A percentile compares a stretch with the other conserved stretches of the same genome.
Evolutionary conservation across 2,888 invertebrate genomes (phyloP).

Genomic region (Bombylius major): DNA sequence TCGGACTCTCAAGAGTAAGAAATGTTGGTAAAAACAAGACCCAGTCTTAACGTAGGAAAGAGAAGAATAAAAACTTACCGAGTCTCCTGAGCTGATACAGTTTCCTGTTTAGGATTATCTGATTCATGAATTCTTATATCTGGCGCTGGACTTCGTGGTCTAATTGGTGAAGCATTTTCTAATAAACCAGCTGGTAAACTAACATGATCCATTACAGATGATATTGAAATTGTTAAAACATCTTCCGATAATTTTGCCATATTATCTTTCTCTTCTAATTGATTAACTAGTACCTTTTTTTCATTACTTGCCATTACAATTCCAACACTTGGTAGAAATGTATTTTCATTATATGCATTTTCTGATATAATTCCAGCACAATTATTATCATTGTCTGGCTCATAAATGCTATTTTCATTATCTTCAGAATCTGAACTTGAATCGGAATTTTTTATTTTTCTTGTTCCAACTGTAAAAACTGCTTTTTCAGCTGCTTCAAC

Average conservation of each 20-base stretch:
- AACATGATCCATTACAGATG: conserved; percentile 35
- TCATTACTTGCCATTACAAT: conserved; percentile 43
- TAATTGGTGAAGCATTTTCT: conserved; percentile 30
- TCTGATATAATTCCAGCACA: conserved; percentile 18
- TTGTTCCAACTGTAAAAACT: conserved; percentile 24
- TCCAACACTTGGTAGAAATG: conserved; percentile 52
- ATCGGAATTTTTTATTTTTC: conserved; percentile 23
- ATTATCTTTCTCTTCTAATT: conserved; percentile 36
- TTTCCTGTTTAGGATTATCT: conserved; percentile 27
- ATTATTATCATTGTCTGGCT: conserved; percentile 25
- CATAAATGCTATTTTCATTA: conserved; percentile 50
- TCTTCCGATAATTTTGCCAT: conserved; percentile 34
- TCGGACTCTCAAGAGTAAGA: too few species aligned
- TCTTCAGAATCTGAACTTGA: conserved; percentile 50
- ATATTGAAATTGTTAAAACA: conserved; percentile 33
- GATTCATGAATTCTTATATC: conserved; percentile 36
- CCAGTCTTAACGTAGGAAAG: too few species aligned
- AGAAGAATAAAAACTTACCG: conserved; percentile 24
- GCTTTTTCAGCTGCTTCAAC: conserved; percentile 24
- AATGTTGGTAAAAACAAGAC: too few species aligned
- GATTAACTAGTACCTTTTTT: conserved; percentile 18
- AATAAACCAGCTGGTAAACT: conserved; percentile 31
- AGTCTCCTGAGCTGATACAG: conserved; percentile 38
- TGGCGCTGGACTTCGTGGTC: conserved; percentile 43
- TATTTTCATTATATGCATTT: conserved; percentile 35